phyloP scores from a whole-genome alignment of 1,140 invertebrate species.

The Cydia amplana region DNA sequence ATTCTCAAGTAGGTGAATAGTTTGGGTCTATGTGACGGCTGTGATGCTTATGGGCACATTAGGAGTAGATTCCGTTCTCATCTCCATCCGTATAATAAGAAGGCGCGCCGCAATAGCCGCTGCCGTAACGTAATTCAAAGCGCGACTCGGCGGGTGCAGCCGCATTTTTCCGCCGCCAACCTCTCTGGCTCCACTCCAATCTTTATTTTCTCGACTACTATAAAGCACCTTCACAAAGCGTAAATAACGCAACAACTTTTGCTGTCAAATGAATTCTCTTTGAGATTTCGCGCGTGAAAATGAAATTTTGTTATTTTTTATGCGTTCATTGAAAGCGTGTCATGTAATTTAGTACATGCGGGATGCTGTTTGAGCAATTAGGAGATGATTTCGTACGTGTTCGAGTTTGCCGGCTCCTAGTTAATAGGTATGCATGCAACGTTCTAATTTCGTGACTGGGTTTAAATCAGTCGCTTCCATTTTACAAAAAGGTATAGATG shows the following conservation, averaged over 20 bases:
- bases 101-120: slow-evolving; percentile 37
- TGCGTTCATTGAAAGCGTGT: slow-evolving; percentile 33
- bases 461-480: slow-evolving; percentile 2
- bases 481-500: neutral
- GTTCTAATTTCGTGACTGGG: slow-evolving; percentile 23
- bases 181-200: slow-evolving; percentile 51
- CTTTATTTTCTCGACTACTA: slow-evolving; percentile 50
- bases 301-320: slow-evolving; percentile 39
- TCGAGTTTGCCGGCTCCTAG: slow-evolving; percentile 7
- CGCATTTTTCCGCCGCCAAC: slow-evolving; percentile 44
- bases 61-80: slow-evolving; percentile 31
- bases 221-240: slow-evolving; percentile 48
- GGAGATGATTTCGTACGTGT: slow-evolving; percentile 23
- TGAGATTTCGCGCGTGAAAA: slow-evolving; percentile 46
- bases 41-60: neutral
- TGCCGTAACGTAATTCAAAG: slow-evolving; percentile 50
- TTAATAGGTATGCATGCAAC: slow-evolving; percentile 20
- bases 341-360: slow-evolving; percentile 24
- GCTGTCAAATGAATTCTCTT: slow-evolving; percentile 48
- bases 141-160: slow-evolving; percentile 46
- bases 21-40: neutral
- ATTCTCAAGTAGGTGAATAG: neutral
- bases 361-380: slow-evolving; percentile 29
- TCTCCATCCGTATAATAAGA: slow-evolving; percentile 33
- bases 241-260: slow-evolving; percentile 49